A percentile compares a stretch with the other conserved stretches of the same genome.
phyloP scores from a whole-genome alignment of 2,113 vertebrate species.

The Toxostoma redivivum region DNA sequence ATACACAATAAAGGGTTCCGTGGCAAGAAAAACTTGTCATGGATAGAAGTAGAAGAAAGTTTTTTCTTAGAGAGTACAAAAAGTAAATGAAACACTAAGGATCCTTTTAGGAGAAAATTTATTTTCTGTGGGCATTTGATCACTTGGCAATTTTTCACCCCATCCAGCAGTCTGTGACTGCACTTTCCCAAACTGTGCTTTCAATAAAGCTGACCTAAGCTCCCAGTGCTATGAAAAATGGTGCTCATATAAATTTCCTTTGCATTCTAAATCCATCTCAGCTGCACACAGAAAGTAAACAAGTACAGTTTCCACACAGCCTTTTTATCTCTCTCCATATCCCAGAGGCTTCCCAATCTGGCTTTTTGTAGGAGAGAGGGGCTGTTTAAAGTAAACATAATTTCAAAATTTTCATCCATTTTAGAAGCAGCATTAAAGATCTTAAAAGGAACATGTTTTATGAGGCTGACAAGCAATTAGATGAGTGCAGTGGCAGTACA shows the following conservation, averaged over 20 bases:
- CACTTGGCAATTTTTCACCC: not conserved
- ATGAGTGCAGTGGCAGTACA: not conserved
- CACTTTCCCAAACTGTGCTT: not conserved
- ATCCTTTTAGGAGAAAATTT: not conserved
- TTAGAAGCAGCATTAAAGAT: constrained; percentile 43
- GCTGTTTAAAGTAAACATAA: constrained; percentile 41
- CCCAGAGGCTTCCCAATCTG: not conserved
- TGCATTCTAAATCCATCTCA: not conserved
- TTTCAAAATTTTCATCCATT: constrained; percentile 27
- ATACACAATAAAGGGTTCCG: not conserved
- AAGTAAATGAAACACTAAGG: not conserved
- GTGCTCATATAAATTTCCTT: not conserved
- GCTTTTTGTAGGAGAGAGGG: not conserved
- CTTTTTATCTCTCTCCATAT: not conserved
- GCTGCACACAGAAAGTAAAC: not conserved
- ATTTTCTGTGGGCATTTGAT: not conserved
- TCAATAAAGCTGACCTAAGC: not conserved
- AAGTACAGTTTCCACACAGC: not conserved
- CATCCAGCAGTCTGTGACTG: not conserved
- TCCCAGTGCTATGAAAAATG: not conserved
- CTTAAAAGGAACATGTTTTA: constrained; percentile 18
- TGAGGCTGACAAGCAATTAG: not conserved
- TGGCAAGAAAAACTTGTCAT: not conserved
- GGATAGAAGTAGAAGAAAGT: not conserved
- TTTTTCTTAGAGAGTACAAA: not conserved